Conservation (phyloP, 2,113 vertebrate species). For the Alexandromys fortis region DNA sequence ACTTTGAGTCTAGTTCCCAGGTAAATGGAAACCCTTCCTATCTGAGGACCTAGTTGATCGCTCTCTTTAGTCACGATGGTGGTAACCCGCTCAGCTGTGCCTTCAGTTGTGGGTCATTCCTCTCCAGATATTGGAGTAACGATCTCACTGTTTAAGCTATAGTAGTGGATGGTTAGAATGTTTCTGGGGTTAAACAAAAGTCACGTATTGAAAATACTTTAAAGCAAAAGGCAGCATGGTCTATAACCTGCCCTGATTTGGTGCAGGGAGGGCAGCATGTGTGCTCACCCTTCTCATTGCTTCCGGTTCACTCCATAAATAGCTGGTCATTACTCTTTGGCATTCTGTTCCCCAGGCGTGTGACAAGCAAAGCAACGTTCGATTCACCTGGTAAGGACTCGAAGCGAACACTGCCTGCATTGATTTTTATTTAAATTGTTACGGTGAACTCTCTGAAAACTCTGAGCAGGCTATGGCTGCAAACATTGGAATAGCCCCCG, state of each 20-base stretch:
- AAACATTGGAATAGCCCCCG: not conserved
- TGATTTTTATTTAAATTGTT: not conserved
- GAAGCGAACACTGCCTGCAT: not conserved
- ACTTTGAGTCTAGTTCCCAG: not conserved
- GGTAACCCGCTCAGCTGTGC: not conserved
- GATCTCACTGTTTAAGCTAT: not conserved
- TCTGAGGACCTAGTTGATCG: not conserved
- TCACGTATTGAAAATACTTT: not conserved
- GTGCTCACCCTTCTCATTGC: too few species aligned
- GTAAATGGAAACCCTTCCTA: not conserved
- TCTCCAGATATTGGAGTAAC: not conserved
- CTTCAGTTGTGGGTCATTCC: too few species aligned
- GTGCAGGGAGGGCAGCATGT: rapidly evolving
- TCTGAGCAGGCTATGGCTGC: not conserved
- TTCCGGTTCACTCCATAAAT: not conserved
- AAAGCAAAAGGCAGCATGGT: not conserved
- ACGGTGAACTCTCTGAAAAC: not conserved
- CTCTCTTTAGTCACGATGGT: not conserved
- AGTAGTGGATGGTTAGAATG: not conserved
- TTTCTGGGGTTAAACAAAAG: not conserved
- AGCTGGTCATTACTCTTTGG: not conserved
- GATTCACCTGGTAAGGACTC: not conserved
- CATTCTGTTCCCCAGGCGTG: not conserved
- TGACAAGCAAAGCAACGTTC: not conserved
- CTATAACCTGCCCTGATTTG: not conserved